phyloP scores from a whole-genome alignment of 1,140 invertebrate genomes.

The Chymomyza costata region DNA sequence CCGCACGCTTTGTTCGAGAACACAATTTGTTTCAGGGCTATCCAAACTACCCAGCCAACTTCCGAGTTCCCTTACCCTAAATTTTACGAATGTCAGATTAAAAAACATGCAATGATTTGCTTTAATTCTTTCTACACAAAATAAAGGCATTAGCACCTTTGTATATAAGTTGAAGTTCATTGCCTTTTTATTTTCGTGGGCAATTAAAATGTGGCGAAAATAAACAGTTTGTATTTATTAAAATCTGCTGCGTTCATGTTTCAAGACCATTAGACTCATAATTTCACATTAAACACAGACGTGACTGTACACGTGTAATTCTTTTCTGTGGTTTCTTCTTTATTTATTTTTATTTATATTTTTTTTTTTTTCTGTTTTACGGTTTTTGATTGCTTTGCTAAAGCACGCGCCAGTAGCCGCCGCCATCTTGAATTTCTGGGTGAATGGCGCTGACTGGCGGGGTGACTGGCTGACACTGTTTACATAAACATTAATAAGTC shows the following conservation, averaged over 20 bases:
- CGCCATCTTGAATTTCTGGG: constrained; percentile 17
- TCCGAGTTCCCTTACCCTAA: too few relatives aligned
- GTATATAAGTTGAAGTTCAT: too few relatives aligned
- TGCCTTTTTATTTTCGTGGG: too few relatives aligned
- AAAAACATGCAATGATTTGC: too few relatives aligned
- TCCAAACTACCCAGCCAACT: too few relatives aligned
- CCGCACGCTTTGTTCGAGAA: too few relatives aligned
- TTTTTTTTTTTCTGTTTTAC: too few relatives aligned
- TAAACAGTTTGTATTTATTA: constrained; percentile 24
- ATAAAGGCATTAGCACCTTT: too few relatives aligned
- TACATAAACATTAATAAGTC: constrained; percentile 66
- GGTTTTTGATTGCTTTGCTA: background rate
- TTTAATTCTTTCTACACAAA: too few relatives aligned
- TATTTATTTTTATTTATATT: background rate
- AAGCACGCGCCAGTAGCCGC: constrained; percentile 3
- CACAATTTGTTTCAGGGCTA: too few relatives aligned
- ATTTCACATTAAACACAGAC: constrained; percentile 69
- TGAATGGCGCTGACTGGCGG: constrained; percentile 1
- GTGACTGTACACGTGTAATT: constrained; percentile 39
- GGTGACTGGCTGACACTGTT: background rate
- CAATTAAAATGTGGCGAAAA: constrained; percentile 41
- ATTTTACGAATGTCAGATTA: too few relatives aligned
- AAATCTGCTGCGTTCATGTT: too few relatives aligned
- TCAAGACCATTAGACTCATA: constrained; percentile 67
- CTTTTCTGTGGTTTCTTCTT: background rate